Conservation (phyloP, 2,797 vertebrate species). For the Buceros bicornis region DNA sequence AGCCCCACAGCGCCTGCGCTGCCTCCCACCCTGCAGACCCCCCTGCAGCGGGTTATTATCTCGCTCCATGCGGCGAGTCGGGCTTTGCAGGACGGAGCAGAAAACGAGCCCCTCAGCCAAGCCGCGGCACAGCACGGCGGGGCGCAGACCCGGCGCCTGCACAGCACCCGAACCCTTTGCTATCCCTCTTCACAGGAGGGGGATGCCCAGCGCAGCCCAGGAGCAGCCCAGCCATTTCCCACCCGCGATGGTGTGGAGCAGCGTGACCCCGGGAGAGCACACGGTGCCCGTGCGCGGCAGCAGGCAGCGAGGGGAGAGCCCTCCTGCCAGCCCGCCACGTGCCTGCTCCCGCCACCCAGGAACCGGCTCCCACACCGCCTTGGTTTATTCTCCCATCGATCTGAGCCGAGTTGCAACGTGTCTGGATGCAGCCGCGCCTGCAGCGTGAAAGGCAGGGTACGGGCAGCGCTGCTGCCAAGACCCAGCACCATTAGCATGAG, state of each 20-base stretch:
- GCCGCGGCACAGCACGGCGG: fast-evolving
- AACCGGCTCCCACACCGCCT: not conserved
- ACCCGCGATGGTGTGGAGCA: fast-evolving
- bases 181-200: not conserved
- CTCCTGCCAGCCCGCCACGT: not conserved
- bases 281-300: fast-evolving
- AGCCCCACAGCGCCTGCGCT: not conserved
- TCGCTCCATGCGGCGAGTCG: not conserved
- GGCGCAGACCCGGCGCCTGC: not conserved
- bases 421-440: not conserved
- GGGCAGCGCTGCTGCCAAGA: not conserved
- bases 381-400: not conserved
- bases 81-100: not conserved
- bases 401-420: not conserved
- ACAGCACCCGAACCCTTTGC: fast-evolving
- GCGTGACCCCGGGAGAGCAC: fast-evolving
- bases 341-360: not conserved
- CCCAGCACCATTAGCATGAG: not conserved
- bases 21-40: fast-evolving
- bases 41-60: fast-evolving
- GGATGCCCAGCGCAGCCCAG: not conserved
- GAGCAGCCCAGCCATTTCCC: fast-evolving
- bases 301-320: not conserved
- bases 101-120: not conserved
- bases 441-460: not conserved